Base-by-base conservation (phyloP, 2,797 vertebrate genomes). In the Pseudopleuronectes americanus region DNA sequence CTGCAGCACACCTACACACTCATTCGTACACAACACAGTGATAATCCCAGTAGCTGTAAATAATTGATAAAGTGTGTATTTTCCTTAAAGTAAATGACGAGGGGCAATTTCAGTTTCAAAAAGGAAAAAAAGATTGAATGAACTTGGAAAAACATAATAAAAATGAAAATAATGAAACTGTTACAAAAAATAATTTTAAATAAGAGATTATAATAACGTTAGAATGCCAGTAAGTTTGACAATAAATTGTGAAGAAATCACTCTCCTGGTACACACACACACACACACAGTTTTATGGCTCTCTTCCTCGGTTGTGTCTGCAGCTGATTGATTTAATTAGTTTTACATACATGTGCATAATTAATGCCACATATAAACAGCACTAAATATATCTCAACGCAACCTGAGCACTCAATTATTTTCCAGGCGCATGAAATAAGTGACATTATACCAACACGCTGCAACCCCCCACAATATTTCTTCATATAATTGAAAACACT, bases 11-110 rank as follows among this genome's bases (percentile, higher is more conserved):
- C 60, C 13, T 43, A n/a, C 57, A 57, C 36, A 31, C 53, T 28
- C 52, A 45, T 47, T 51, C 41, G 52, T 38, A 43, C 41, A 43
- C 41, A 43, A 12, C 41, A 43, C 5, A 13, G 41, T 66, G 74
- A 79, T 77, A 83, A 84, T 91, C 91, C 89, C 90, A 81, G 71
- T 82, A 86, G 84, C 70, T 85, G 83, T 94, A 89, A 93, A 94
- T 94, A 85, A 94, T 93, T 92, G 80, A 94, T 92, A 76, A 80
- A 73, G 56, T 90, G 83, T 89, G 84, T 68, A 79, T 90, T 90
- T 89, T 76, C 68, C 80, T 86, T 90, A 80, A 89, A 90, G 89
- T 86, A 87, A 92, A 85, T 87, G 5, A 60, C 43, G 28, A 81
- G 53, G 63, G 69, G 79, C 24, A 74, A 59, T 56, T 54, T 62